Evolutionary conservation across 2,797 vertebrate species (phyloP).

Genomic region (Glyptemys insculpta): DNA sequence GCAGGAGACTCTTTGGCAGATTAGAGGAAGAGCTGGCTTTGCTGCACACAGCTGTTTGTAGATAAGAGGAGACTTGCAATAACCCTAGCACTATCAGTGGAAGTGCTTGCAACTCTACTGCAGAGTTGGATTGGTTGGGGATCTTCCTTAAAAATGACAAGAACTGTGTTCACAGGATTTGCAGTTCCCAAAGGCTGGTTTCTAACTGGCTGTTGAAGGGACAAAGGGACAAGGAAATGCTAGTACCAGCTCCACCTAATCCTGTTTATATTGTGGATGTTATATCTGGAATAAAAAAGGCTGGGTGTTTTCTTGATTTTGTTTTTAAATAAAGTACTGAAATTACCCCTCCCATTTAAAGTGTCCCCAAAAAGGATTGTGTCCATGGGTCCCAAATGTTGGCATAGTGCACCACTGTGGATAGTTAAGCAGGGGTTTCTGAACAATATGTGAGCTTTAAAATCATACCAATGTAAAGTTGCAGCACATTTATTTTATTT

Average conservation of each 20-base stretch:
- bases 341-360: not conserved
- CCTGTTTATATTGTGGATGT: not conserved
- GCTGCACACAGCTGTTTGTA: not conserved
- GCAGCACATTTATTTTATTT: not conserved
- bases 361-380: not conserved
- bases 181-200: not conserved
- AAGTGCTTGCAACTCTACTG: not conserved
- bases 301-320: not conserved
- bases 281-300: not conserved
- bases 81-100: not conserved
- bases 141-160: not conserved
- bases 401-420: not conserved
- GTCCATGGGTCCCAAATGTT: not conserved
- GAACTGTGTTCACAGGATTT: not conserved
- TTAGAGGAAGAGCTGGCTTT: not conserved
- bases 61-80: not conserved
- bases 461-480: not conserved
- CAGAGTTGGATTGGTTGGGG: not conserved
- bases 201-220: not conserved
- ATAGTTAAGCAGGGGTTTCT: not conserved
- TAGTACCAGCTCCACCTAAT: not conserved
- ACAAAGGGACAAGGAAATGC: not conserved
- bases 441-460: not conserved
- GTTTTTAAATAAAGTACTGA: accelerated
- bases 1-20: not conserved